phyloP scores from a whole-genome alignment of 2,113 vertebrate species.

The Amblyopsis rosae region DNA sequence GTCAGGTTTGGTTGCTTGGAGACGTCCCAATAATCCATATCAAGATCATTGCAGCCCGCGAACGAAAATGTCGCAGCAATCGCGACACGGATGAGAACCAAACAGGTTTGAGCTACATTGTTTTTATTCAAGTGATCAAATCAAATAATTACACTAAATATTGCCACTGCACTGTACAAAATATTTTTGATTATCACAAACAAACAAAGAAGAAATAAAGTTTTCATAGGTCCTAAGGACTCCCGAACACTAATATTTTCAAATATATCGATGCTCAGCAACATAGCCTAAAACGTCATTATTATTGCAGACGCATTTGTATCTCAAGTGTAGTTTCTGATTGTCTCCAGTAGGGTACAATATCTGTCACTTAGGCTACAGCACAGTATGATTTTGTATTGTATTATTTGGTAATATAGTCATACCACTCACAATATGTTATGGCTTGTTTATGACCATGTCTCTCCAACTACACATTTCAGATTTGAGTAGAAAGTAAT shows the following conservation, averaged over 20 bases:
- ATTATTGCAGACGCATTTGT: background rate
- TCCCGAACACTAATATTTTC: background rate
- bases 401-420: no score
- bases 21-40: constrained; percentile 55
- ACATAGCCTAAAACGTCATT: no score
- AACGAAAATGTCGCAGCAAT: constrained; percentile 11
- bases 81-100: constrained; percentile 23
- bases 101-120: background rate
- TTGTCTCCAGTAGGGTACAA: background rate
- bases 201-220: background rate
- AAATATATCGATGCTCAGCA: no score
- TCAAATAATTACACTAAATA: no score
- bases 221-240: background rate
- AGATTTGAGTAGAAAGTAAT: no score
- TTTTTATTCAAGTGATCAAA: background rate
- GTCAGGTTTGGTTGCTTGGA: constrained; percentile 73
- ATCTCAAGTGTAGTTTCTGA: background rate
- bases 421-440: no score
- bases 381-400: no score
- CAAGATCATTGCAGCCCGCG: no score
- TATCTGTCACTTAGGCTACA: no score
- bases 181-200: background rate
- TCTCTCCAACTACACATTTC: no score
- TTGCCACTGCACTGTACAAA: background rate
- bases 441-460: no score